Evolutionary conservation across 2,797 vertebrate species (phyloP), one percentile per base, ranked within the genome.

Genomic region (Sternarchorhynchus goeldii): DNA sequence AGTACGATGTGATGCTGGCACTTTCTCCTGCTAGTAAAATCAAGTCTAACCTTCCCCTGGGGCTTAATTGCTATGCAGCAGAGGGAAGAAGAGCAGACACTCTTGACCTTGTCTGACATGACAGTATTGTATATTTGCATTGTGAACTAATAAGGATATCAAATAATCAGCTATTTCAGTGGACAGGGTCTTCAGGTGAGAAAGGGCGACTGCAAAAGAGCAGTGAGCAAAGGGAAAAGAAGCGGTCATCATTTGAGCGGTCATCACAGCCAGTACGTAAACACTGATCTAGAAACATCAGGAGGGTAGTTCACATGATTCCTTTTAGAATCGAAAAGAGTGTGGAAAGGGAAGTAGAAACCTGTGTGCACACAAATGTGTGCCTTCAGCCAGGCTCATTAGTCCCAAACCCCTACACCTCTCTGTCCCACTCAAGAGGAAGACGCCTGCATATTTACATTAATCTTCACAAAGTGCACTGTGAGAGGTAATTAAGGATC

Each of bases 401-500:
- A 60, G 60, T 45, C 18, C 25, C n/a, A 50, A 91, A 45, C 84
- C 86, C 76, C 77, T 83, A 81, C 85, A 81, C 82, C 73, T 82
- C 86, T 84, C 63, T 85, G 77, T 85, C 85, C 87, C 87, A 86
- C 84, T 88, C 84, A 84, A 82, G 87, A 90, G 86, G 83, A 74
- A 86, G 86, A 90, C 88, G 87, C 79, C 88, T 85, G 90, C 88
- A 90, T 91, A 91, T 77, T 77, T 84, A 71, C 55, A 78, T 84
- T 76, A 41, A 62, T 78, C 67, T 73, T 64, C 31, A 8, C 76
- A 91, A 90, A 91, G 85, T 90, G 85, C 88, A 83, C 87, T 86
- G 82, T 89, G 89, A 91, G 88, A 91, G 90, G 90, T 92, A 93
- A 91, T 90, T 39, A 89, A 91, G 91, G 87, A 89, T 91, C 89